phyloP scores from a whole-genome alignment of 2,113 vertebrate species.

The Rana temporaria region DNA sequence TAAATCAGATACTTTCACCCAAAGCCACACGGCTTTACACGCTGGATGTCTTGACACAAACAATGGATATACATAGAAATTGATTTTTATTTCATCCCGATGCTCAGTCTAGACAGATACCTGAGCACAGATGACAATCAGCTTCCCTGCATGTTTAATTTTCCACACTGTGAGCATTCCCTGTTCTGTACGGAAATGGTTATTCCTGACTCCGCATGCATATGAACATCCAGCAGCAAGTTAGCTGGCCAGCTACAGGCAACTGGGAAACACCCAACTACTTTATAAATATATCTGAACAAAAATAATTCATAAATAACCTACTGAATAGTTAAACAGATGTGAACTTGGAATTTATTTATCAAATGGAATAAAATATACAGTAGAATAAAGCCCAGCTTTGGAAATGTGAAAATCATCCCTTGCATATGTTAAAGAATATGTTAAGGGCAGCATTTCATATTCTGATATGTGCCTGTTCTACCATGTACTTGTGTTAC shows the following conservation, averaged over 20 bases:
- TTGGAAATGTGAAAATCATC: too few species aligned
- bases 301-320: too few species aligned
- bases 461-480: too few species aligned
- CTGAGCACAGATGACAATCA: neutral
- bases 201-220: neutral
- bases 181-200: neutral
- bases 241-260: neutral
- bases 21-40: conserved; percentile 16
- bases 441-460: too few species aligned
- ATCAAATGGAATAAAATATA: too few species aligned
- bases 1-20: conserved; percentile 33
- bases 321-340: too few species aligned
- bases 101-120: conserved; percentile 29
- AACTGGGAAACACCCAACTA: neutral
- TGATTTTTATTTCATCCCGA: conserved; percentile 31
- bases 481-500: too few species aligned
- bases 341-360: too few species aligned
- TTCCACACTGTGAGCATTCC: neutral
- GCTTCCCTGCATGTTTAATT: neutral
- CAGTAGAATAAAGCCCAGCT: too few species aligned
- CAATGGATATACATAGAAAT: conserved; percentile 11
- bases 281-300: too few species aligned
- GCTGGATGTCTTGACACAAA: neutral
- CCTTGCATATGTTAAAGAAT: too few species aligned
- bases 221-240: neutral